These are phyloP conservation scores for Periparus ater DNA, from an alignment of 2,797 vertebrate species.

Conservation along the genomic window DNA sequence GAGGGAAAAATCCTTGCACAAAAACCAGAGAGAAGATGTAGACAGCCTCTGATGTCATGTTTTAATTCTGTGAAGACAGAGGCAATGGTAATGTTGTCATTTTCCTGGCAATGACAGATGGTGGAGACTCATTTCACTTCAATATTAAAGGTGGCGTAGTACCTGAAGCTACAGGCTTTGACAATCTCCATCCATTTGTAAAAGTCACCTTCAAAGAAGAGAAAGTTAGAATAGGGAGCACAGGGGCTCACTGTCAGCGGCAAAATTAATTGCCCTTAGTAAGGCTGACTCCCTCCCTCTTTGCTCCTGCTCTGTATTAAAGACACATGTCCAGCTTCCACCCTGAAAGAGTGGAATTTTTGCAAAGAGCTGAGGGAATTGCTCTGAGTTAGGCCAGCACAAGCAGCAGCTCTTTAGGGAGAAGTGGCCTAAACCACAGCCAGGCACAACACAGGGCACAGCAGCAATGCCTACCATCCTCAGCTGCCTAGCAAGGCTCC, in stretches of 20 bases:
- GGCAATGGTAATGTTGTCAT: neutral
- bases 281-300: neutral
- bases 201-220: neutral
- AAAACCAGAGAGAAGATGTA: neutral
- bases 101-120: neutral
- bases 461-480: neutral
- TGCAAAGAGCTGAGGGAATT: neutral
- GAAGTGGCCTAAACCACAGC: neutral
- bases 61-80: constrained; percentile 8
- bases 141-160: neutral
- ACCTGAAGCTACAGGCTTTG: neutral
- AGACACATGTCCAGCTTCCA: neutral
- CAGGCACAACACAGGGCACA: neutral
- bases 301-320: neutral
- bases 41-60: neutral
- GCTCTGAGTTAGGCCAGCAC: neutral
- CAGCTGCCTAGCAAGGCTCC: neutral
- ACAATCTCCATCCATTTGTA: neutral
- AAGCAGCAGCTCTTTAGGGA: neutral
- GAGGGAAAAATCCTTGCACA: neutral
- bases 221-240: neutral
- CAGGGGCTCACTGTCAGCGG: neutral
- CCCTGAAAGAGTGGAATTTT: neutral
- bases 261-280: constrained; percentile 15
- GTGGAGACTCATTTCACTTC: neutral